Evolutionary conservation across 2,888 invertebrate genomes (phyloP), one percentile per base, ranked within the genome.

Genomic region (Liopterus haemorrhoidalis): DNA sequence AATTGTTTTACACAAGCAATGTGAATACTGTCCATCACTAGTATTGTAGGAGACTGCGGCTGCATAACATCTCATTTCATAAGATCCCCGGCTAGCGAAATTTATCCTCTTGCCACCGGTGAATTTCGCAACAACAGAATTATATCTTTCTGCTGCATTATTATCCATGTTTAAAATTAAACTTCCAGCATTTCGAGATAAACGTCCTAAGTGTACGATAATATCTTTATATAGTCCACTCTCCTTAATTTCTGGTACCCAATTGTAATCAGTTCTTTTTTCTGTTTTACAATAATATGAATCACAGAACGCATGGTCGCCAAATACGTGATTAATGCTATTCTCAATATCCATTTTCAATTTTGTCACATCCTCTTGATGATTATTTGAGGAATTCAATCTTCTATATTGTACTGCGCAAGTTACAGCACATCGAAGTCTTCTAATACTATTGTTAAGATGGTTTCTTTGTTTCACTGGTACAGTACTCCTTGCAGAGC

Each of bases 181-280:
- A 28, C 49, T 49, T 8, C 8, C 12, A n/a, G 39, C 33, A 42
- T 46, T 31, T 16, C 20, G 9, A 27, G 42, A 16, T 30, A 49
- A 27, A 12, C 49, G 24, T 11, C 38, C 27, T 18, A 38, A 24
- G 28, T 22, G 33, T 2, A 27, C n/a, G 8, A 39, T 9, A 8
- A 46, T 36, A 12, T 49, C 49, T 15, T 27, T 20, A 31, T 40
- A 47, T 5, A 47, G 21, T 11, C 43, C 49, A 41, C 46, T 47
- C 12, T 28, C n/a, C 12, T 40, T 33, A 36, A 46, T 43, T 19
- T 31, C 12, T 12, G 30, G 33, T 24, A 46, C 11, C 32, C 35
- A 45, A 28, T 49, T 45, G 16, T 6, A 8, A 16, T 41, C 41
- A 41, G 6, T 11, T 27, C 5, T 6, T 16, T 35, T n/a, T 19